Base-by-base conservation (phyloP, 2,888 invertebrate species). In the Apodemia hepburni region DNA sequence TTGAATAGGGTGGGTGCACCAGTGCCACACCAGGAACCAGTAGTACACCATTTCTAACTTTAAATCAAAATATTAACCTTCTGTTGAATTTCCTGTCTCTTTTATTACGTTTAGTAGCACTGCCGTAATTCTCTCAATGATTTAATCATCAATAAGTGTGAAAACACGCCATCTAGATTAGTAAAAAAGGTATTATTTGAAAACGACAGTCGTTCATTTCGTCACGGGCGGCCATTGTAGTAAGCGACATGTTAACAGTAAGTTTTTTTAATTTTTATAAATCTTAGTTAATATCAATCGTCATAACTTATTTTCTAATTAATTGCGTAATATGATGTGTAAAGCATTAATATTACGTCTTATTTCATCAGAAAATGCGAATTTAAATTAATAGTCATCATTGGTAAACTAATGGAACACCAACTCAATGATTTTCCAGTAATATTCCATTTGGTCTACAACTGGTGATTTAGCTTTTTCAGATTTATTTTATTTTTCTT, bases 291-390 rank as follows among this genome's bases (percentile, higher is more conserved):
- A 59, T 42, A 38, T 59, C 59, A 12, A 59, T 59, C 12, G 59
- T 35, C 42, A 22, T 59, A 35, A 22, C 38, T 35, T 33, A 33
- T 42, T 59, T 35, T 35, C 17, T 12, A 17, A 42, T 57, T 27
- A 27, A 57, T 12, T 57, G 54, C 8, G 54, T 54, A 22, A 54
- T 22, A 54, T 54, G 54, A 62, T 58, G 27, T 7, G 49, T 65
- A 51, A 60, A 62, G 17, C 17, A 47, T 17, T 8, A 47, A 47
- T 47, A 17, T 47, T 47, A 47, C 45, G 0, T 47, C 17, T 61
- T 64, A 65, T 65, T 65, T 64, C 58, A 65, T 64, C 65, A 64
- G 29, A 42, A 67, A 62, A 63, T 62, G 61, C 58, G 60, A 61
- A 63, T 64, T 65, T 62, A 61, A 60, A 64, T 64, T 18, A 62